Conservation (phyloP, 1,140 invertebrate genomes). For the Meloidogyne chitwoodi region DNA sequence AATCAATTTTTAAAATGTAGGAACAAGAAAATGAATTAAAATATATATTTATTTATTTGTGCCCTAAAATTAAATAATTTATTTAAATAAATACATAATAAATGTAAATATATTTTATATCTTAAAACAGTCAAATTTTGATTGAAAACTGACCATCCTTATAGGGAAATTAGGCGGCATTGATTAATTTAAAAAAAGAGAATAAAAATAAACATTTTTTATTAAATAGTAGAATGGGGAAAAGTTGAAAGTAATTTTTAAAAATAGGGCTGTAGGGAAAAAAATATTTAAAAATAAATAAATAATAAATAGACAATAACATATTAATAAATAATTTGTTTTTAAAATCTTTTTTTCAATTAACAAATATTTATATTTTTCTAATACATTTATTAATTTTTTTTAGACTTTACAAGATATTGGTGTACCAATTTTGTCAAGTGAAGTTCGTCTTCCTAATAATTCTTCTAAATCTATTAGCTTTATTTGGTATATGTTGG, state of each 20-base stretch:
- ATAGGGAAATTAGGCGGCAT: neutral
- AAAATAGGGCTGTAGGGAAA: no score
- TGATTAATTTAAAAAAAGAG: neutral
- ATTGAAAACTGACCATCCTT: neutral
- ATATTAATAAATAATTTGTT: no score
- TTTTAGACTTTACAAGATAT: conserved; percentile 8
- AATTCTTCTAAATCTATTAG: neutral
- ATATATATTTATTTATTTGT: no score
- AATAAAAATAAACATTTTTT: neutral
- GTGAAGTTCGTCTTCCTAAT: neutral
- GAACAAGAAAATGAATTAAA: no score
- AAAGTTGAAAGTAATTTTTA: no score
- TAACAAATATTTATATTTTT: neutral
- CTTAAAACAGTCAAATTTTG: neutral
- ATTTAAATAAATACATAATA: no score
- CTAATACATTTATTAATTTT: neutral
- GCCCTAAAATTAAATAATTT: no score
- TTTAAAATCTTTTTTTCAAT: neutral
- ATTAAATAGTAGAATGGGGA: no score
- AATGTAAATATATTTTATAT: no score
- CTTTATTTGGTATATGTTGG: neutral
- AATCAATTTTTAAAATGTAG: no score
- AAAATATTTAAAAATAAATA: no score
- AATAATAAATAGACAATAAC: no score
- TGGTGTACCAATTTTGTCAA: neutral